Conservation (phyloP, 92 coral and sea anemone species). For the Bergia puertoricense region DNA sequence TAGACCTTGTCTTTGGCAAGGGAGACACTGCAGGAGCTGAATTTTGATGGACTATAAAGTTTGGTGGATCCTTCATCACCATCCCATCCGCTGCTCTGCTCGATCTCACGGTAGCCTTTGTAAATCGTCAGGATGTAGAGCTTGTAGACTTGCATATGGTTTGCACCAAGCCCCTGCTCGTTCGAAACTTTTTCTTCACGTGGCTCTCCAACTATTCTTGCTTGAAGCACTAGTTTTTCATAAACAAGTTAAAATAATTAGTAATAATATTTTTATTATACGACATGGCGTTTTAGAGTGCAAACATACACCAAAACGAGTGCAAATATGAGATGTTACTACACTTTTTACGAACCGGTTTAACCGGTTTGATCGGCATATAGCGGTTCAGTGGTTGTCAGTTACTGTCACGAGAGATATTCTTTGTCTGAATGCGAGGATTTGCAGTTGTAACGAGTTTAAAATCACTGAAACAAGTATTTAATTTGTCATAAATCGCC, state of each 20-base stretch:
- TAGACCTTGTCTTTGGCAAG: slow-evolving; percentile 1
- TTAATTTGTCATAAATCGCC: no score
- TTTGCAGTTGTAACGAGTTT: no score
- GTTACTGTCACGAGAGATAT: no score
- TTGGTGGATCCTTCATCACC: slow-evolving; percentile 1
- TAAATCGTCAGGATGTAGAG: slow-evolving; percentile 11
- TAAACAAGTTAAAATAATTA: not conserved
- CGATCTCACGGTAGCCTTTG: not conserved
- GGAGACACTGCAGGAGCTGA: not conserved
- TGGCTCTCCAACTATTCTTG: slow-evolving; percentile 13
- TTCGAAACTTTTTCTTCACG: not conserved
- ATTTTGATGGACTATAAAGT: not conserved
- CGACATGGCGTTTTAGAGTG: no score
- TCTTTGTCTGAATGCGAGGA: no score
- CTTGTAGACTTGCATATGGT: slow-evolving; percentile 5
- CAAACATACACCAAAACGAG: no score
- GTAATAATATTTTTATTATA: no score
- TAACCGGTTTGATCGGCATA: no score
- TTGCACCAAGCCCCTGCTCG: not conserved
- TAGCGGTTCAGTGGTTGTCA: no score
- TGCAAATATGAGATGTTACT: no score
- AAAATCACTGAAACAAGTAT: no score
- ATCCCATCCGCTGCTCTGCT: not conserved
- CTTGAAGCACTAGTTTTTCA: slow-evolving; percentile 21
- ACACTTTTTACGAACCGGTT: no score